These are phyloP conservation scores for Drosophila anceps DNA, from an alignment of 2,888 invertebrate species.

Conservation along the genomic window DNA sequence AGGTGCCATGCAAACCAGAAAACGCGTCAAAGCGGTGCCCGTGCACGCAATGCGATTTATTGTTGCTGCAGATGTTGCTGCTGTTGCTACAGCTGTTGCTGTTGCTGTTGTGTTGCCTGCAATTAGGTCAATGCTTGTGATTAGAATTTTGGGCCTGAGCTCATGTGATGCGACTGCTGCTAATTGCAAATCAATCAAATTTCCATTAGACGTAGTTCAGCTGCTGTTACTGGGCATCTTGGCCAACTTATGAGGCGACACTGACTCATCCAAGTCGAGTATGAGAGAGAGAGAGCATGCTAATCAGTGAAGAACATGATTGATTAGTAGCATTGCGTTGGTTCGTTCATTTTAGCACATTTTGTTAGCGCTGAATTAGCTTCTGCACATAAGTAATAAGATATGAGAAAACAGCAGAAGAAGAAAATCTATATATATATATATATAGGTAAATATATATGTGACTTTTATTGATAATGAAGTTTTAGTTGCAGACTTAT, in stretches of 20 bases:
- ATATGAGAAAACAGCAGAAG: slow-evolving; percentile 13
- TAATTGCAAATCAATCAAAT: slow-evolving; percentile 74
- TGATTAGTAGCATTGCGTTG: slow-evolving; percentile 45
- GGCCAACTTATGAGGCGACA: neutral
- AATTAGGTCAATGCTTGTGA: slow-evolving; percentile 66
- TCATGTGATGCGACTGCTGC: slow-evolving; percentile 66
- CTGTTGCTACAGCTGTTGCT: slow-evolving; percentile 6
- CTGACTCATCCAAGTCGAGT: slow-evolving; percentile 31
- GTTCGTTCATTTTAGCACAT: slow-evolving; percentile 61
- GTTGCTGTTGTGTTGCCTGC: slow-evolving; percentile 43
- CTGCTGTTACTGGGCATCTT: slow-evolving; percentile 1
- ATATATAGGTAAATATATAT: neutral
- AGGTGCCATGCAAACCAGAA: slow-evolving; percentile 85
- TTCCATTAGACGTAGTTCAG: slow-evolving; percentile 52
- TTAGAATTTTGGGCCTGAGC: slow-evolving; percentile 18
- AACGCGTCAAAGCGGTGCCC: slow-evolving; percentile 82
- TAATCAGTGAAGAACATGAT: slow-evolving; percentile 47
- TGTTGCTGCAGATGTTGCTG: slow-evolving; percentile 25
- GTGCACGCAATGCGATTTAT: slow-evolving; percentile 61
- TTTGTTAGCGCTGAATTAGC: slow-evolving; percentile 29
- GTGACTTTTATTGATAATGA: slow-evolving; percentile 6
- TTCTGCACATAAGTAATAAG: slow-evolving; percentile 28
- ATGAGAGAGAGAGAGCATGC: slow-evolving; percentile 38
- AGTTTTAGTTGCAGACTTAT: neutral
- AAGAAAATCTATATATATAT: neutral